Conservation (phyloP, 2,888 invertebrate genomes). For the Xanthorhoe designata region DNA sequence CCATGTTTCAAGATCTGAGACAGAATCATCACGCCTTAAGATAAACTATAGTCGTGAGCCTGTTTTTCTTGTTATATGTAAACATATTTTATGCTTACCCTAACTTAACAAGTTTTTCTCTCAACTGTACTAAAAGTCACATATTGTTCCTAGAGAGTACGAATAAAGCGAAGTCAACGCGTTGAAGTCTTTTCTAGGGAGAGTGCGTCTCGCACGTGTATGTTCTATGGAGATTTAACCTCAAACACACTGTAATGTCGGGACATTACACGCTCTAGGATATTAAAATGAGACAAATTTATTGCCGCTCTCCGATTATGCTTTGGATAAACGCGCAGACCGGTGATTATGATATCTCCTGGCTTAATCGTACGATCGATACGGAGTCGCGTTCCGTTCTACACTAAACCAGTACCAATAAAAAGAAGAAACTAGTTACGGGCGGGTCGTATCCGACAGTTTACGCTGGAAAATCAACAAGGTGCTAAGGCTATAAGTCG, state of each 20-base stretch:
- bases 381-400: slow-evolving; percentile 80
- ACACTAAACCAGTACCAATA: slow-evolving; percentile 83
- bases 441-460: slow-evolving; percentile 76
- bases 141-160: slow-evolving; percentile 7
- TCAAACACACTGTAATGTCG: slow-evolving; percentile 67
- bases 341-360: slow-evolving; percentile 85
- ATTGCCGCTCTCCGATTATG: slow-evolving; percentile 81
- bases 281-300: slow-evolving; percentile 85
- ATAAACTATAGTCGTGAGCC: too few relatives aligned
- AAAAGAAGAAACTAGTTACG: slow-evolving; percentile 81
- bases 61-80: too few relatives aligned
- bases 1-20: neutral
- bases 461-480: slow-evolving; percentile 83
- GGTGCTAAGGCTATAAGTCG: slow-evolving; percentile 71
- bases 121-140: too few relatives aligned
- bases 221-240: slow-evolving; percentile 64
- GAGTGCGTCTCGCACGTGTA: slow-evolving; percentile 49
- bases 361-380: slow-evolving; percentile 82
- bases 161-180: slow-evolving; percentile 49
- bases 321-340: slow-evolving; percentile 83
- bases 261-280: slow-evolving; percentile 78
- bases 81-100: neutral
- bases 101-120: neutral
- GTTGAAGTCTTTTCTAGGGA: slow-evolving; percentile 80
- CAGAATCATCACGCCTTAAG: neutral